Conservation (phyloP, 2,888 invertebrate species). For the Megaustenia siamemsis region DNA sequence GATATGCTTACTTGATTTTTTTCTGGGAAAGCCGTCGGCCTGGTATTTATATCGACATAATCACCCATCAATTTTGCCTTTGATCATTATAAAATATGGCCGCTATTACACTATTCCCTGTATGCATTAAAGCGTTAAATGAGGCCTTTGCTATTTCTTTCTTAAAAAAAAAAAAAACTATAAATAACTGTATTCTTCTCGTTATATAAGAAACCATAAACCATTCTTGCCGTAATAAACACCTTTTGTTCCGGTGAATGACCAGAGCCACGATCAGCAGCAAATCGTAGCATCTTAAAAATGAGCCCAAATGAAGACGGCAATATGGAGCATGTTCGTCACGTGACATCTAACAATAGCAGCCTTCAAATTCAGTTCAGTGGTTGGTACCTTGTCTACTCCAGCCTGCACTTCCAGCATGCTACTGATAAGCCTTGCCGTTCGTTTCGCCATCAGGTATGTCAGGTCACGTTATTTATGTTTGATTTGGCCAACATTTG, state of each 20-base stretch:
- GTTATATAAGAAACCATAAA: not conserved
- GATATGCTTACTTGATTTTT: too few relatives aligned
- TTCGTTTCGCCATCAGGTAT: not conserved
- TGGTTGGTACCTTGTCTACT: constrained; percentile 32
- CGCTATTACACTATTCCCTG: too few relatives aligned
- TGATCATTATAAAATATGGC: too few relatives aligned
- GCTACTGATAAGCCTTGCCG: not conserved
- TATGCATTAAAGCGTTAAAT: too few relatives aligned
- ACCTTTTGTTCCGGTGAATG: not conserved
- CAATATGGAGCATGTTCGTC: not conserved
- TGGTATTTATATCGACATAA: too few relatives aligned
- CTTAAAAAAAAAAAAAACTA: too few relatives aligned
- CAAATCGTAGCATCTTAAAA: not conserved
- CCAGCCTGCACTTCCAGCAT: constrained; percentile 17
- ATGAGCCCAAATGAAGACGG: not conserved
- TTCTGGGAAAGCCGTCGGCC: too few relatives aligned
- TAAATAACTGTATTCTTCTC: too few relatives aligned
- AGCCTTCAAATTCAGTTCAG: constrained; percentile 6
- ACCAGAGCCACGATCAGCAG: not conserved
- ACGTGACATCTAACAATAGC: constrained; percentile 15
- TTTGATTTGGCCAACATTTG: not conserved
- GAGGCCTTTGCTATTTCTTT: too few relatives aligned
- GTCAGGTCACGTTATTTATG: not conserved
- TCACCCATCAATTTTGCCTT: too few relatives aligned
- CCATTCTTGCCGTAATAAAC: not conserved